These are phyloP conservation scores for Cladopsammia gracilis DNA, from an alignment of 64 coral and sea anemone genomes.

Conservation along the genomic window DNA sequence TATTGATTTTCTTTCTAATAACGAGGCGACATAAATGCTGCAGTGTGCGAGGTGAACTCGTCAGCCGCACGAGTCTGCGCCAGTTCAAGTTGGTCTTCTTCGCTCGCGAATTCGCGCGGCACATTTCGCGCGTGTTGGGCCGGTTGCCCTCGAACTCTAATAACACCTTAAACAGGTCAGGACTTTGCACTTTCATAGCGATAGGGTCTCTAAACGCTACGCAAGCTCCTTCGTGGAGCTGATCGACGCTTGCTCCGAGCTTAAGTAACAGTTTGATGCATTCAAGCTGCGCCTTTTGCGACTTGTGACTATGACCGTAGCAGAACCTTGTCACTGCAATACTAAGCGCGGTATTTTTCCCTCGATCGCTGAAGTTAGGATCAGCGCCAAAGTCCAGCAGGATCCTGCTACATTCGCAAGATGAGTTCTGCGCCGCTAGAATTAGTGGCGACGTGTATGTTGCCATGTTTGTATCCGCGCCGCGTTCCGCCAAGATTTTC, in stretches of 20 bases:
- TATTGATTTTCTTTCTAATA: constrained; percentile 71
- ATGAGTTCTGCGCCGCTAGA: constrained; percentile 58
- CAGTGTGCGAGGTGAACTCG: constrained; percentile 59
- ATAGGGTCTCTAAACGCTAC: constrained; percentile 60
- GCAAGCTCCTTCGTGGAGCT: constrained; percentile 57
- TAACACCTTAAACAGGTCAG: constrained; percentile 72
- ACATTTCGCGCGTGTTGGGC: constrained; percentile 35
- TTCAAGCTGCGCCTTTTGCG: constrained; percentile 39
- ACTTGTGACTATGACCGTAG: constrained; percentile 41
- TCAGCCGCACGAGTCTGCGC: constrained; percentile 45
- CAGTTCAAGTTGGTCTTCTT: constrained; percentile 48
- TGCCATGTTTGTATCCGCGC: constrained; percentile 72
- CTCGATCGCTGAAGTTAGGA: constrained; percentile 70
- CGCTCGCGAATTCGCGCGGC: background rate
- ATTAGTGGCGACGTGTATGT: constrained; percentile 84
- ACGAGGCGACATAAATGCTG: constrained; percentile 72
- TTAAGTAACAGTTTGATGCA: constrained; percentile 89
- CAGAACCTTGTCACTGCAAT: constrained; percentile 71
- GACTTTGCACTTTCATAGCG: constrained; percentile 26
- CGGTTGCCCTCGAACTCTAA: constrained; percentile 73
- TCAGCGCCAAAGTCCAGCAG: constrained; percentile 83
- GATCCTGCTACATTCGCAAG: constrained; percentile 42
- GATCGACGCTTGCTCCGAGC: constrained; percentile 50
- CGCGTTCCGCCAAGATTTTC: constrained; percentile 63
- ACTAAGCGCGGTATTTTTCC: constrained; percentile 77